Evolutionary conservation across 2,113 vertebrate genomes (phyloP).

Genomic region (Cheirogaleus medius): DNA sequence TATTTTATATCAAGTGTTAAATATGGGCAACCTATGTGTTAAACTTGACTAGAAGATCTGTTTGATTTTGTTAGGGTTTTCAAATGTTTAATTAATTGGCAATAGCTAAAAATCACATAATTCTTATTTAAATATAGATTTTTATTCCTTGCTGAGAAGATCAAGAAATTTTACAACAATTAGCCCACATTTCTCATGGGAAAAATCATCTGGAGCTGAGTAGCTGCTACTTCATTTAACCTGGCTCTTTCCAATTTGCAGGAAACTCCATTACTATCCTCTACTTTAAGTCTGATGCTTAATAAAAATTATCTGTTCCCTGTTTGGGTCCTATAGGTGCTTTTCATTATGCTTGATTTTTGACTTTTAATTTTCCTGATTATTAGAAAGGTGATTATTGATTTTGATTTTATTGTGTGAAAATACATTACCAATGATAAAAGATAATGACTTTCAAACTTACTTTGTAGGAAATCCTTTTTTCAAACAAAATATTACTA

Average conservation of each 20-base stretch:
- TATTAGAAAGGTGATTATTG: background rate
- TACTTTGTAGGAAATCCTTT: background rate
- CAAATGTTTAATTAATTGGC: background rate
- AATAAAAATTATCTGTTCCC: background rate
- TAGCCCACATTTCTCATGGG: fast-evolving
- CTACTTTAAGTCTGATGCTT: background rate
- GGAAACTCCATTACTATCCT: background rate
- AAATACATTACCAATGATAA: background rate
- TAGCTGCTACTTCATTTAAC: background rate
- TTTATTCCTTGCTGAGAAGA: background rate
- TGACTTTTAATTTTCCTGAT: background rate
- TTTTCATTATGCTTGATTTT: background rate
- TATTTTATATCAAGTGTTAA: background rate
- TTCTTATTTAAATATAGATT: background rate
- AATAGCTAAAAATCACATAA: background rate
- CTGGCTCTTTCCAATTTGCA: background rate
- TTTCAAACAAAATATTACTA: background rate
- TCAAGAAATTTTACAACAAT: background rate
- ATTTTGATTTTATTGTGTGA: background rate
- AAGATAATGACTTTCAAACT: background rate
- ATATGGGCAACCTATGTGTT: background rate
- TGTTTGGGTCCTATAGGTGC: background rate
- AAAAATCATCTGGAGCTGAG: background rate
- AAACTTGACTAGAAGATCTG: background rate
- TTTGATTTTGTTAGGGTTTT: background rate